Base-by-base conservation (phyloP, 2,888 invertebrate genomes). In the Agapostemon virescens region DNA sequence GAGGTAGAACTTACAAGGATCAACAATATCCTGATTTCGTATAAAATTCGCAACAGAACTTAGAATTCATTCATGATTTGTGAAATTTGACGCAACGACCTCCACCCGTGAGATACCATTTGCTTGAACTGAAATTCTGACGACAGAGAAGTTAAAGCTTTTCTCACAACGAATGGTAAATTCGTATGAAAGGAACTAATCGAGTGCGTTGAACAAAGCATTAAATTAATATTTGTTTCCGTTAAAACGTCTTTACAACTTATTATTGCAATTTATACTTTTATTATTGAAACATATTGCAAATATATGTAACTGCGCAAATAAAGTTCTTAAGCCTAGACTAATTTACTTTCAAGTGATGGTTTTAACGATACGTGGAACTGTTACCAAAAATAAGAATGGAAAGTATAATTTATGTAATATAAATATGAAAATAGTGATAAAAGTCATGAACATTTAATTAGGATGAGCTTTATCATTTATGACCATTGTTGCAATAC, bases 51-150 rank as follows among this genome's bases (percentile, higher is more conserved):
- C 88, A 42, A 86, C 86, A 82, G 82, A 87, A 89, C 82, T 88
- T 87, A 89, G 87, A 88, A 90, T 93, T 93, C 93, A 93, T 92
- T 93, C 93, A 93, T 93, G 90, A 93, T 92, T 93, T 92, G 90
- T 86, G 86, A 87, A 90, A 91, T 89, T 90, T 89, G 91, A 91
- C 90, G 92, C 91, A 91, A 91, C 91, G 91, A 91, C 91, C 91
- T 92, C 92, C 92, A 92, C 92, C 93, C 91, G 89, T 88, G 90
- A 89, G 93, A 93, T 93, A 93, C 93, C 93, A 93, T 93, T 93
- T 93, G 92, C 93, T 92, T 91, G 90, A 90, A 92, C 93, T 91
- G 90, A 88, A 85, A 77, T 79, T 68, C 72, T 73, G 74, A 74
- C 74, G 76, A 79, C 69, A 45, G 76, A 17, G 55, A 55, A 71